Percentiles rank a stretch among this genome's conserved stretches.
These are phyloP conservation scores for Trichopria drosophilae DNA, from an alignment of 2,888 invertebrate species.

Conservation along the genomic window DNA sequence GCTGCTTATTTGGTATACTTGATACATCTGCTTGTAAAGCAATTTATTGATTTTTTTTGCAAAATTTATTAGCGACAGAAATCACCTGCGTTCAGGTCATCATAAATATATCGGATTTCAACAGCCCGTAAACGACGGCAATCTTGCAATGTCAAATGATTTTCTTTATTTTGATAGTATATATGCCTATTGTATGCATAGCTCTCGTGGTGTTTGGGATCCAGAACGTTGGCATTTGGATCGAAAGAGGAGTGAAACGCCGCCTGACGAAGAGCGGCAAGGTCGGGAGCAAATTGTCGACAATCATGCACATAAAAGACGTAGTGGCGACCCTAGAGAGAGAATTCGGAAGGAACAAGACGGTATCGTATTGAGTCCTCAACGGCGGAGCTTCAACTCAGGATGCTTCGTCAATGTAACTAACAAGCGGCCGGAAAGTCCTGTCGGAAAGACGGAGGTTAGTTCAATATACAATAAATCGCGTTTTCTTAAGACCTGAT, in stretches of 20 bases:
- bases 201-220: constrained; percentile 61
- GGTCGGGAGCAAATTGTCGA: constrained; percentile 52
- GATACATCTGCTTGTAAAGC: too few relatives aligned
- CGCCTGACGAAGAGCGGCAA: constrained; percentile 66
- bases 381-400: constrained; percentile 82
- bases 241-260: constrained; percentile 66
- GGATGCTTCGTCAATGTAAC: constrained; percentile 74
- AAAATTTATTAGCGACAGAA: too few relatives aligned
- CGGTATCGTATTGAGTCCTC: constrained; percentile 83
- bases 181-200: constrained; percentile 37
- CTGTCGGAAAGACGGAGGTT: constrained; percentile 56
- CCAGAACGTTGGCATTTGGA: constrained; percentile 62
- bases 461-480: not conserved
- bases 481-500: too few relatives aligned
- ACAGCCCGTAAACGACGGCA: not conserved
- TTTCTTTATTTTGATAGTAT: not conserved
- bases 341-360: constrained; percentile 81
- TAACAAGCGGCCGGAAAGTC: constrained; percentile 55
- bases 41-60: too few relatives aligned
- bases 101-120: too few relatives aligned
- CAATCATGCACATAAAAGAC: constrained; percentile 57
- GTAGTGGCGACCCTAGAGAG: constrained; percentile 72
- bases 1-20: too few relatives aligned
- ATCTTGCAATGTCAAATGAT: not conserved
- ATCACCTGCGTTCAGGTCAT: too few relatives aligned